Evolutionary conservation across 2,888 invertebrate species (phyloP), one percentile per base, ranked within the genome.

Genomic region (Entomobrya multifasciata): DNA sequence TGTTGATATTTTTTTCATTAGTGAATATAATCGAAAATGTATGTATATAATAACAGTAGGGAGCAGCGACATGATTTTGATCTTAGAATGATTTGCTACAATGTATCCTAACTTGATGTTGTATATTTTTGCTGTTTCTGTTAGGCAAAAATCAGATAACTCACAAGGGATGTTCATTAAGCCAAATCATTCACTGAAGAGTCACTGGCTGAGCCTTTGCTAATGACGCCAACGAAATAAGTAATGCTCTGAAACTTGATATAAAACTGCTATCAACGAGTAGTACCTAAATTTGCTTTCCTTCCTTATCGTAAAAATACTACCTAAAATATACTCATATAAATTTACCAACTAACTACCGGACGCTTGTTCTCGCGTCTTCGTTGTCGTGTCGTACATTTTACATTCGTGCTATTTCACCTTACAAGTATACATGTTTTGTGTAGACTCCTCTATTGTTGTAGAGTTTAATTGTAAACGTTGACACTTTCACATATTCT

Each of bases 401-500:
- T 8, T 36, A 6, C 36, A 8, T 36, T 36, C 8, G 4, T 36
- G 36, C 8, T 36, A 36, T 8, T 36, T 8, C 8, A 8, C 36
- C 8, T 36, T 8, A 8, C 36, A 36, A 36, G 8, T 6, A 36
- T 36, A 36, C 36, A 4, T 36, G 36, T 13, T 11, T 60, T 60
- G 55, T 60, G 1, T 5, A 20, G 4, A 44, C 67, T 67, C n/a
- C 20, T 17, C 10, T 17, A 60, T 41, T 20, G 27, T 17, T n/a
- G 22, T 30, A 15, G 55, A 47, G 25, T 81, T 70, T 57, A 27
- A 25, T 72, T 25, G 17, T 76, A 77, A 67, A 67, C 67, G 84
- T 77, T 84, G 84, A 84, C 84, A 84, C 84, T 84, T 84, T 84
- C 84, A 84, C 84, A 84, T 67, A 84, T 77, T 77, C 84, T 17